A percentile compares a stretch with the other conserved stretches of the same genome.
Evolutionary conservation across 2,113 vertebrate genomes (phyloP).

Genomic region (Thunnus maccoyii): DNA sequence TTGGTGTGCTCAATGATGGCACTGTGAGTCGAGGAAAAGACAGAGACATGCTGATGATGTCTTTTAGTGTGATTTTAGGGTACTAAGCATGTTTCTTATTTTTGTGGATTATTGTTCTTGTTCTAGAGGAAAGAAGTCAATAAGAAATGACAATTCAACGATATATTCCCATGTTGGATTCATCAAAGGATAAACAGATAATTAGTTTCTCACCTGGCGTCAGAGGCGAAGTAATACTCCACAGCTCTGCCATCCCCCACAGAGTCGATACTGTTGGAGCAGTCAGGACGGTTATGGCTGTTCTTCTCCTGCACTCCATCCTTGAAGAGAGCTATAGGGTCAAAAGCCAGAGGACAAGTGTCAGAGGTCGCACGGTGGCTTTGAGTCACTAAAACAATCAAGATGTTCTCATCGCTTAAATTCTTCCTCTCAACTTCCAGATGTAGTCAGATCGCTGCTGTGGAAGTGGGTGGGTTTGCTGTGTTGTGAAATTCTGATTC

Average conservation of each 20-base stretch:
- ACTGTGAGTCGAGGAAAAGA: conserved; percentile 71
- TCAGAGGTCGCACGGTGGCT: conserved; percentile 30
- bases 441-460: not conserved
- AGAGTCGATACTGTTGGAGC: conserved; percentile 87
- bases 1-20: conserved; percentile 98
- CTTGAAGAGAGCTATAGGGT: conserved; percentile 69
- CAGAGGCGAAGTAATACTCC: conserved; percentile 97
- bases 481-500: not conserved
- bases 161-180: not conserved
- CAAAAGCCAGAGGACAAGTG: conserved; percentile 45
- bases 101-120: not conserved
- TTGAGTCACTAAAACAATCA: conserved; percentile 41
- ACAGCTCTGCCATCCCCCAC: conserved; percentile 88
- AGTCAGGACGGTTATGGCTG: conserved; percentile 84
- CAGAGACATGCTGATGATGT: not conserved
- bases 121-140: not conserved
- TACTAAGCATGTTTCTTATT: not conserved
- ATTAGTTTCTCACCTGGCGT: conserved; percentile 89
- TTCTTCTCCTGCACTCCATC: conserved; percentile 78
- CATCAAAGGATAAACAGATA: not conserved
- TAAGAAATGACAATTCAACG: not conserved
- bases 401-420: conserved; percentile 38
- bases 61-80: not conserved
- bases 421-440: not conserved
- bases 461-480: not conserved